phyloP scores from a whole-genome alignment of 2,797 vertebrate genomes.

The Brachyrhaphis roseni region DNA sequence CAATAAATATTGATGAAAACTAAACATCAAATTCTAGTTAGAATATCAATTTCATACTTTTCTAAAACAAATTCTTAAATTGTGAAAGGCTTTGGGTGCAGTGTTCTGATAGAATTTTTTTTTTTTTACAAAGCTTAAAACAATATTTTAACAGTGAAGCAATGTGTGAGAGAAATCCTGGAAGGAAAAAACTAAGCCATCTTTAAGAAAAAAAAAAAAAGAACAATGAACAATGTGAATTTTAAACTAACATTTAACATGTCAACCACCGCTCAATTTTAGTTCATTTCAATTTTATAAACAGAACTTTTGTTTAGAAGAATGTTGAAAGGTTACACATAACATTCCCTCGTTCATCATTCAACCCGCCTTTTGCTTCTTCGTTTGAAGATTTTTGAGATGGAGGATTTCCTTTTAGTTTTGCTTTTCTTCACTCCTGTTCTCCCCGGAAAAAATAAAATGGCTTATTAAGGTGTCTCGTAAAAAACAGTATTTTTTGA shows the following conservation, averaged over 20 bases:
- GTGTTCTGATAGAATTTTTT: not conserved
- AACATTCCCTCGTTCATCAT: slow-evolving; percentile 34
- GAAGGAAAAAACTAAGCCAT: not conserved
- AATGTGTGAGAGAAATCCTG: not conserved
- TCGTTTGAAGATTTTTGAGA: slow-evolving; percentile 81
- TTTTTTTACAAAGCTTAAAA: not conserved
- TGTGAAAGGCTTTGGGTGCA: not conserved
- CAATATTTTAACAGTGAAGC: not conserved
- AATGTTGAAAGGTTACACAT: not conserved
- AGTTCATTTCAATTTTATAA: not conserved
- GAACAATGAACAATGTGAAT: not conserved
- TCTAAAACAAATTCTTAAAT: not conserved
- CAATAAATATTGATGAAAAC: not conserved
- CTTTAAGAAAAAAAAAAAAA: not conserved
- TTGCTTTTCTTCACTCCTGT: slow-evolving; percentile 78
- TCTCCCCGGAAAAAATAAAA: slow-evolving; percentile 12
- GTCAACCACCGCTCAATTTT: slow-evolving; percentile 2
- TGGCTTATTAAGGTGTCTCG: not conserved
- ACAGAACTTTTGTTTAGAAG: not conserved
- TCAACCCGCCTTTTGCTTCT: slow-evolving; percentile 78
- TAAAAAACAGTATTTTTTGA: not conserved
- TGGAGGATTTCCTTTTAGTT: slow-evolving; percentile 78
- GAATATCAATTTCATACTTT: not conserved
- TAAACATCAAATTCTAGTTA: not conserved
- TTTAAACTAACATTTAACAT: not conserved